Evolutionary conservation across 1,140 invertebrate genomes (phyloP).

Genomic region (Cydia amplana): DNA sequence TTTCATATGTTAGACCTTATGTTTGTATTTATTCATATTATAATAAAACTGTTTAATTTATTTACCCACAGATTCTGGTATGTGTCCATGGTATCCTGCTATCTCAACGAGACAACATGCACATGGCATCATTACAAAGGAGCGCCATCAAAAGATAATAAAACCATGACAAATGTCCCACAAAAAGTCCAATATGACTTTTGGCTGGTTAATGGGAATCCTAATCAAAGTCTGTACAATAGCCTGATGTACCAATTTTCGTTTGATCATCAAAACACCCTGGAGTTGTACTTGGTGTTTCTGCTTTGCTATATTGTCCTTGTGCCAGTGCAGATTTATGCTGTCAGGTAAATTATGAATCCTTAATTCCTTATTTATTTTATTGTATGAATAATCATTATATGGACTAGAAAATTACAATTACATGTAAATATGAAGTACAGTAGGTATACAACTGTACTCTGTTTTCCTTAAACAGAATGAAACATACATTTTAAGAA

Average conservation of each 20-base stretch:
- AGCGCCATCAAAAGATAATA: constrained; percentile 58
- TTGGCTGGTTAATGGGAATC: constrained; percentile 97
- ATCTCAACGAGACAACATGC: constrained; percentile 88
- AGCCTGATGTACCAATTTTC: constrained; percentile 97
- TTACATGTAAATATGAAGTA: not conserved
- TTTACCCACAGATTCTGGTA: constrained; percentile 93
- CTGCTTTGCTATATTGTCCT: constrained; percentile 93
- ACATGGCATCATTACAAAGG: constrained; percentile 88
- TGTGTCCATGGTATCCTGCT: constrained; percentile 95
- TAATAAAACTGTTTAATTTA: not conserved
- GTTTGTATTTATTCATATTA: not conserved
- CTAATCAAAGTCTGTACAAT: constrained; percentile 90
- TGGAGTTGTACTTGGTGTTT: constrained; percentile 95
- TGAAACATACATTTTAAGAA: too few relatives aligned
- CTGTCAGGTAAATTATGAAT: constrained; percentile 80
- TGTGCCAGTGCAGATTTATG: constrained; percentile 93
- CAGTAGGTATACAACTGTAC: too few relatives aligned
- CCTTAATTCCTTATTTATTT: not conserved
- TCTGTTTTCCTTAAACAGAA: too few relatives aligned
- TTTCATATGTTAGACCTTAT: too few relatives aligned
- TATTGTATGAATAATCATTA: constrained; percentile 32
- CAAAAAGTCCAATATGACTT: constrained; percentile 91
- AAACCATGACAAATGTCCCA: constrained; percentile 56
- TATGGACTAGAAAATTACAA: not conserved
- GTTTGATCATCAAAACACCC: constrained; percentile 96